Conservation (phyloP, 2,888 invertebrate species). For the Sesamia inferens region DNA sequence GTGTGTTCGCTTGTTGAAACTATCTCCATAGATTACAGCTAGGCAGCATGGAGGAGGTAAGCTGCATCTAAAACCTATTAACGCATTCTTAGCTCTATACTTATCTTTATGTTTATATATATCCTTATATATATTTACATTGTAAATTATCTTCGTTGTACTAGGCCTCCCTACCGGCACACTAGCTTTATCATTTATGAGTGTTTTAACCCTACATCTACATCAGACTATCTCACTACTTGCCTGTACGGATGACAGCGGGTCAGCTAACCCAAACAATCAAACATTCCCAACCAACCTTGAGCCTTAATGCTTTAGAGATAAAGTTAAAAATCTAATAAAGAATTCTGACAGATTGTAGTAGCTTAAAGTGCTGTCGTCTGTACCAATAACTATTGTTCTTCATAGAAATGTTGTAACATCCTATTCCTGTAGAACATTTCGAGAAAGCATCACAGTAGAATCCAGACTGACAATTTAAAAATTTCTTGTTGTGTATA, state of each 20-base stretch:
- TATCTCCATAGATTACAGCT: slow-evolving; percentile 32
- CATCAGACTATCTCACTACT: neutral
- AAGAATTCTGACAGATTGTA: too few relatives aligned
- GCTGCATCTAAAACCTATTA: slow-evolving; percentile 11
- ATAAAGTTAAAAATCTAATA: too few relatives aligned
- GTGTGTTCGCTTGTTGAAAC: slow-evolving; percentile 48
- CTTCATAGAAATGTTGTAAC: neutral
- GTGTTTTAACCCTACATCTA: neutral
- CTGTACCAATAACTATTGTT: too few relatives aligned
- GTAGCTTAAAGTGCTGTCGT: too few relatives aligned
- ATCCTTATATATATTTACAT: neutral
- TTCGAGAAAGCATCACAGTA: neutral
- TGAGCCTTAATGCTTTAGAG: too few relatives aligned
- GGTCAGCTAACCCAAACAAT: too few relatives aligned
- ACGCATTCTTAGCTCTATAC: neutral
- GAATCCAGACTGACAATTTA: neutral
- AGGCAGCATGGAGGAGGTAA: slow-evolving; percentile 45
- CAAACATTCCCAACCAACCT: too few relatives aligned
- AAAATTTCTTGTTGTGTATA: neutral
- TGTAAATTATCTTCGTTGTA: neutral
- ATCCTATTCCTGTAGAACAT: neutral
- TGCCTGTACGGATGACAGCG: too few relatives aligned
- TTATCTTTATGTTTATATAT: neutral
- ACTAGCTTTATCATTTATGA: slow-evolving; percentile 6
- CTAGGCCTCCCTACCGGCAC: neutral